Base-by-base conservation (phyloP, 2,888 invertebrate genomes). In the Polyommatus icarus region DNA sequence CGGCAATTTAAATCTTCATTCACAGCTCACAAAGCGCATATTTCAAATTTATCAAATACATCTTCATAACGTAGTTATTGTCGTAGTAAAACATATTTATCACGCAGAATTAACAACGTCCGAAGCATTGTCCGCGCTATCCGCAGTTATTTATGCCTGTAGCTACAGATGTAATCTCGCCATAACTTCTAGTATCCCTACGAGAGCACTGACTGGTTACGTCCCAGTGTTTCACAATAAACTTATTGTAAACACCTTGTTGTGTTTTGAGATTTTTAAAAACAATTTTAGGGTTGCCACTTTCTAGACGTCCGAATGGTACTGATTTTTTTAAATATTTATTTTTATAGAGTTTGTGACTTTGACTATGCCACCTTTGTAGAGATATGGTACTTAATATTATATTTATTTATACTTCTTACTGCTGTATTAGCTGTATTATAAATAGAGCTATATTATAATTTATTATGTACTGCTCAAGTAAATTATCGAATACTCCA, bases 121-220 rank as follows among this genome's bases (percentile, higher is more conserved):
- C 78, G 78, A 54, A 78, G 77, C 73, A 77, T 79, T 79, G 78
- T 79, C 79, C 75, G 67, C 78, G 75, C 77, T 76, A 79, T 76
- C 77, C 79, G 32, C 76, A 76, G 79, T 81, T 80, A 82, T 82
- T 81, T 82, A 81, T 80, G 83, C 83, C 82, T 84, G 82, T 83
- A 84, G 83, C 81, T 83, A 82, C 82, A 83, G 86, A 86, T 86
- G 85, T 86, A 85, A 87, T 87, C 87, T 86, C 20, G 61, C 76
- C 36, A 36, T 76, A 76, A 76, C 76, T 76, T 76, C 76, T 59
- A 57, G 59, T 59, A 76, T 76, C 76, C 76, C 76, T 57, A 50
- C 32, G 76, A 76, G 59, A 61, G 76, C 76, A 50, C 40, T 18
- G 76, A 57, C 76, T 76, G 32, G 59, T 59, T 59, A 76, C 71